These are phyloP conservation scores for Lithodes maja DNA, from an alignment of 2,888 invertebrate species.

Conservation along the genomic window DNA sequence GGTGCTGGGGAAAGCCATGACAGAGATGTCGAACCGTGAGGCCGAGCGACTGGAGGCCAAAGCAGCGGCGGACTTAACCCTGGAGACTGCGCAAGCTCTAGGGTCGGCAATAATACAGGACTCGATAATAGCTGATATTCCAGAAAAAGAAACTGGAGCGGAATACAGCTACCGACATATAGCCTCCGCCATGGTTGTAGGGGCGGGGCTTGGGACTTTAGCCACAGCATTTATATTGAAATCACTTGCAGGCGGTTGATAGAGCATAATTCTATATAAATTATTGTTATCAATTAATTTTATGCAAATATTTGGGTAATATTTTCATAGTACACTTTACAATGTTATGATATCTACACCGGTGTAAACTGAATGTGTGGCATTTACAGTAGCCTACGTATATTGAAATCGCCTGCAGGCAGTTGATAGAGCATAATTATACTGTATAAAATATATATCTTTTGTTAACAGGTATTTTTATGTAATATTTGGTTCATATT, in stretches of 20 bases:
- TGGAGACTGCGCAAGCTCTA: not conserved
- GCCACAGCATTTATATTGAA: constrained; percentile 35
- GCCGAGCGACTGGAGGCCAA: not conserved
- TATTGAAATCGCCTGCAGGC: constrained; percentile 21
- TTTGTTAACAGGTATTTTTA: no score
- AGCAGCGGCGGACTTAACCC: not conserved
- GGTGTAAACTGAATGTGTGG: no score
- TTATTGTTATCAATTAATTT: no score
- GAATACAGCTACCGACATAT: constrained; percentile 38
- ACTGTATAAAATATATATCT: no score
- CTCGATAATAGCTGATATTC: not conserved
- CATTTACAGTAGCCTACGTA: not conserved
- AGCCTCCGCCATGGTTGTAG: constrained; percentile 46
- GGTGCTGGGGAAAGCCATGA: not conserved
- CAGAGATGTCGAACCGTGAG: not conserved
- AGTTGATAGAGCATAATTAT: not conserved
- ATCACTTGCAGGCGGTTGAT: constrained; percentile 20
- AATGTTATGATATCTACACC: no score
- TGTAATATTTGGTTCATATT: no score
- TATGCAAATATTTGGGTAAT: no score
- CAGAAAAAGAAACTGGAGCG: not conserved
- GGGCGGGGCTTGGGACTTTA: constrained; percentile 47
- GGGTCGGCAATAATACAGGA: not conserved
- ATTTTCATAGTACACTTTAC: no score
- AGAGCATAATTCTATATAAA: not conserved